Evolutionary conservation across 2,797 vertebrate species (phyloP), one percentile per base, ranked within the genome.

Genomic region (Pterois miles): DNA sequence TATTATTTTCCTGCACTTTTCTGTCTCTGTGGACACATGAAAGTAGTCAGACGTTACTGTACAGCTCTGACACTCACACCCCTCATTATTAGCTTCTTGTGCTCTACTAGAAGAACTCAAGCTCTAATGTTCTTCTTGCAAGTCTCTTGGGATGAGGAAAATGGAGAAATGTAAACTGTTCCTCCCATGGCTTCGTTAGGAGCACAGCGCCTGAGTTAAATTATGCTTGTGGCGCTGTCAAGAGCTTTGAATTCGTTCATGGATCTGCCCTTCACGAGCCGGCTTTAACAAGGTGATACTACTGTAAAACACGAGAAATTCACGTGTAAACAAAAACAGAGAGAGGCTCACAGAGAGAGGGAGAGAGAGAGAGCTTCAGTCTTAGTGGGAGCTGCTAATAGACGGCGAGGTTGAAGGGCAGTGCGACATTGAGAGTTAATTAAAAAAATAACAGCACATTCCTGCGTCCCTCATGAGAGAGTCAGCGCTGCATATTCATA

Each of bases 361-460:
- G 34, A 56, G 6, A 12, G 56, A 31, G 27, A n/a, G 50, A 38
- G 68, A 54, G 60, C 65, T 27, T 72, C 31, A 79, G 65, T 75
- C 59, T 50, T 59, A 89, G 77, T 57, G 69, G 78, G 83, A 82
- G 81, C 88, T 86, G 86, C 82, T 88, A 87, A 86, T 80, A 87
- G 89, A 92, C 82, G 86, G 76, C 85, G 74, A 86, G 88, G 89
- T 83, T 94, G 91, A 95, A 96, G 95, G 94, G 72, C 94, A 92
- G 74, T 23, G 81, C 93, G 95, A 95, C 95, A 88, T 95, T 95
- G 93, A 93, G 88, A 94, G 88, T 95, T 96, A 96, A 96, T 96
- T 95, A 95, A 94, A 96, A 93, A 87, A 92, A 91, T 77, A 91
- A 91, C 54, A 78, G 86, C 84, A 89, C 89, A 94, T 93, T 95